phyloP scores from a whole-genome alignment of 2,113 vertebrate species.

The Lamprotornis superbus region DNA sequence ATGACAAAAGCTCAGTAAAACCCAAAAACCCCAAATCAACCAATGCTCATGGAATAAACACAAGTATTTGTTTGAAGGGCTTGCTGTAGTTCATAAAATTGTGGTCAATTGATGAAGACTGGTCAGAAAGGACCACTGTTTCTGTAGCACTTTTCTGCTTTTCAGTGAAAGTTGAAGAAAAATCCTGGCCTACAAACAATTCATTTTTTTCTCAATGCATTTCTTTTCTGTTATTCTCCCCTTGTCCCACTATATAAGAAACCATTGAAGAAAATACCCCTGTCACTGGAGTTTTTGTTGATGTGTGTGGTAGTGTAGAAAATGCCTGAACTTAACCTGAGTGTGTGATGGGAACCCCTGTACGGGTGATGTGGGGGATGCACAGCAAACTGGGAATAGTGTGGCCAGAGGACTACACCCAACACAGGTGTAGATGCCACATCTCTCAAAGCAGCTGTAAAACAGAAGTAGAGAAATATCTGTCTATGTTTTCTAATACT shows the following conservation, averaged over 20 bases:
- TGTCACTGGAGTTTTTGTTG: neutral
- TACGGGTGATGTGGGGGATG: neutral
- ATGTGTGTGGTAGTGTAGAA: neutral
- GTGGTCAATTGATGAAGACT: neutral
- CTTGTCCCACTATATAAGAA: neutral
- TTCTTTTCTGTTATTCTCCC: neutral
- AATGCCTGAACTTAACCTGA: neutral
- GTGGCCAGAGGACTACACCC: neutral
- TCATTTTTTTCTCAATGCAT: neutral
- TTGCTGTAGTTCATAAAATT: neutral
- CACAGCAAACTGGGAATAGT: neutral
- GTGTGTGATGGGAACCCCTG: neutral
- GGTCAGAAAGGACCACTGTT: neutral
- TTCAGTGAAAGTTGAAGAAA: neutral
- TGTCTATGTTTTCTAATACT: neutral
- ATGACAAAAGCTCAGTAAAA: neutral
- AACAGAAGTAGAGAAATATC: neutral
- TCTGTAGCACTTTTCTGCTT: neutral
- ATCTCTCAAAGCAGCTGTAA: neutral
- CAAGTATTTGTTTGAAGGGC: neutral
- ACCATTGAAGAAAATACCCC: neutral
- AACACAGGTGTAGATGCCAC: neutral
- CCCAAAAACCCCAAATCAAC: neutral
- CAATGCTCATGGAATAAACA: neutral
- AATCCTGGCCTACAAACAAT: neutral